Conservation (phyloP, 1,140 invertebrate genomes). For the Pteromalus puparum region DNA sequence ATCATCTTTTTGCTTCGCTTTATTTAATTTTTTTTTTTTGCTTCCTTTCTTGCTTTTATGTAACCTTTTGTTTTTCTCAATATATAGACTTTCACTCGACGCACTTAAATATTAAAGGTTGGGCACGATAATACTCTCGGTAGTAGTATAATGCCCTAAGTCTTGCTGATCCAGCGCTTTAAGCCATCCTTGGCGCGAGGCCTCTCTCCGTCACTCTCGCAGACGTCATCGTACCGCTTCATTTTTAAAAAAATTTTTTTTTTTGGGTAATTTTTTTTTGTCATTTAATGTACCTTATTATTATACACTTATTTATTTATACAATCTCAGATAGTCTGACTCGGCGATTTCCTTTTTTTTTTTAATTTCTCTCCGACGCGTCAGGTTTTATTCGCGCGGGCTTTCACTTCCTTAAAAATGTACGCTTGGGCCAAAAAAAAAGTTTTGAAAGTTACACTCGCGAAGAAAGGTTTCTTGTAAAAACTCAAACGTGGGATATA, state of each 20-base stretch:
- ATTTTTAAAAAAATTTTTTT: conserved; percentile 53
- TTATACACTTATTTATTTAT: conserved; percentile 57
- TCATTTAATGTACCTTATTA: conserved; percentile 30
- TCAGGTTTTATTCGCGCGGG: neutral
- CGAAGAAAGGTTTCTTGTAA: neutral
- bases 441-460: neutral
- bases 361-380: conserved; percentile 5
- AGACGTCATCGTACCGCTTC: conserved; percentile 66
- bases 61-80: conserved; percentile 55
- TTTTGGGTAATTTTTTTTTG: neutral
- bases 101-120: conserved; percentile 76
- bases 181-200: conserved; percentile 67
- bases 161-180: conserved; percentile 75
- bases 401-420: conserved; percentile 31
- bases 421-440: neutral
- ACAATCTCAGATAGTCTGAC: conserved; percentile 55
- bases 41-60: conserved; percentile 51
- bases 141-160: conserved; percentile 76
- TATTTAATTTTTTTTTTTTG: conserved; percentile 54
- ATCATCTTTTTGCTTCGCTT: conserved; percentile 6
- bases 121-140: conserved; percentile 75
- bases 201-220: conserved; percentile 65
- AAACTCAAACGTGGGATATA: neutral
- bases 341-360: conserved; percentile 41
- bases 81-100: conserved; percentile 72